Conservation (phyloP, 2,888 invertebrate genomes). For the Ametastegia equiseti region DNA sequence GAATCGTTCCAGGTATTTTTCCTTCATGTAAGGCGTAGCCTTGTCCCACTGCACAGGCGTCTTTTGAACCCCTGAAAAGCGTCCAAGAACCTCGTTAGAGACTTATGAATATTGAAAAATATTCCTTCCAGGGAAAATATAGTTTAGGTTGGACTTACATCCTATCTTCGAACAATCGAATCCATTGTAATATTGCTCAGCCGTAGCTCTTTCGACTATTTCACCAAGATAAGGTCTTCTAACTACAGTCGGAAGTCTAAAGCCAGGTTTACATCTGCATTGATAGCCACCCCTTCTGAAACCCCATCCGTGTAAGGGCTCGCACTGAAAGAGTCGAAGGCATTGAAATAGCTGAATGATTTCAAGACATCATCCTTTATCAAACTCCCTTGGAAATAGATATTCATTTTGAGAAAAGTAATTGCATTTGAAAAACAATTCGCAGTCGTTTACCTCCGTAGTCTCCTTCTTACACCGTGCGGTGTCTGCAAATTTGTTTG, state of each 20-base stretch:
- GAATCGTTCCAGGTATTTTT: constrained; percentile 85
- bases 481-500: constrained; percentile 93
- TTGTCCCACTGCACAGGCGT: constrained; percentile 90
- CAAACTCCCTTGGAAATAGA: neutral
- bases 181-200: constrained; percentile 94
- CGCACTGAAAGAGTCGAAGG: constrained; percentile 84
- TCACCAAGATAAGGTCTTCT: constrained; percentile 95
- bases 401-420: neutral
- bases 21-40: constrained; percentile 83
- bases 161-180: constrained; percentile 95
- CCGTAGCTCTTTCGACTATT: constrained; percentile 94
- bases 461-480: constrained; percentile 94
- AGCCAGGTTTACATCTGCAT: constrained; percentile 94
- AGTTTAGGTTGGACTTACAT: constrained; percentile 81
- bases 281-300: constrained; percentile 97
- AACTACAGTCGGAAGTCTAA: constrained; percentile 90
- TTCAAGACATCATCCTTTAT: neutral
- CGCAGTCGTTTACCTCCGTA: constrained; percentile 82
- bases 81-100: constrained; percentile 50
- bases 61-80: constrained; percentile 87
- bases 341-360: neutral
- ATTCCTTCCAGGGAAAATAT: neutral
- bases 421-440: neutral
- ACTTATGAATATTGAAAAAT: neutral
- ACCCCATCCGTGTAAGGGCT: constrained; percentile 97